Conservation (phyloP, 2,888 invertebrate species). For the Cataglyphis cursor region DNA sequence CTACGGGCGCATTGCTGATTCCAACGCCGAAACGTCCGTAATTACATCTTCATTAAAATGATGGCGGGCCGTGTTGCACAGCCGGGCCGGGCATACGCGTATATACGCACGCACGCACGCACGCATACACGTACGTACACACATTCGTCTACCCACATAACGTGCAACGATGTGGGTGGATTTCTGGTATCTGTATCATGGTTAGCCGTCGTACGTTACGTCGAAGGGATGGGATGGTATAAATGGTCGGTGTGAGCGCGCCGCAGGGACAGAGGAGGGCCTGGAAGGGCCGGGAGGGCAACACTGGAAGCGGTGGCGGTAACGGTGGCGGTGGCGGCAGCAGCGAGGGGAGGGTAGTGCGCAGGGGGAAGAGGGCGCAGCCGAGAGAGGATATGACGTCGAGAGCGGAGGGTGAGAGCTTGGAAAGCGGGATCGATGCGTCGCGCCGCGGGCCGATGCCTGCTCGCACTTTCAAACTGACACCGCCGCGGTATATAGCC, state of each 20-base stretch:
- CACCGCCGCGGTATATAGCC: constrained; percentile 71
- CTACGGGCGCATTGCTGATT: constrained; percentile 80
- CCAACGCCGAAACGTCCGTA: constrained; percentile 83
- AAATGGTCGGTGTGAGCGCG: constrained; percentile 75
- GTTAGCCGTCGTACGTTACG: constrained; percentile 80
- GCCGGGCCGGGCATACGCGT: constrained; percentile 60
- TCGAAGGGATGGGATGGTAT: constrained; percentile 68
- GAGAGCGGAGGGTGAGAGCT: constrained; percentile 72
- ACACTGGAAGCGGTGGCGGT: constrained; percentile 42
- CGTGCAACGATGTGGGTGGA: constrained; percentile 73
- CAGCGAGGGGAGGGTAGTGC: constrained; percentile 52
- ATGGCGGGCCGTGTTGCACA: constrained; percentile 78
- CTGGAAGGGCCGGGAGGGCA: constrained; percentile 68
- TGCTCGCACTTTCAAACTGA: constrained; percentile 82
- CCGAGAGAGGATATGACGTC: constrained; percentile 75
- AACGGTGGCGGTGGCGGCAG: constrained; percentile 56
- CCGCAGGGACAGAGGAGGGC: constrained; percentile 60
- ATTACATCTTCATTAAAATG: constrained; percentile 86
- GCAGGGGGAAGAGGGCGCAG: constrained; percentile 63
- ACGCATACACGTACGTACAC: constrained; percentile 51
- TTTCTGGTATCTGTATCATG: constrained; percentile 82
- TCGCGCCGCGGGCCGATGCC: constrained; percentile 84
- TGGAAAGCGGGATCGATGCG: constrained; percentile 84
- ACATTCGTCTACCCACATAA: constrained; percentile 38
- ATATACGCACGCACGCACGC: constrained; percentile 54